Evolutionary conservation across 2,113 vertebrate species (phyloP), one percentile per base, ranked within the genome.

Genomic region (Heterocephalus glaber): DNA sequence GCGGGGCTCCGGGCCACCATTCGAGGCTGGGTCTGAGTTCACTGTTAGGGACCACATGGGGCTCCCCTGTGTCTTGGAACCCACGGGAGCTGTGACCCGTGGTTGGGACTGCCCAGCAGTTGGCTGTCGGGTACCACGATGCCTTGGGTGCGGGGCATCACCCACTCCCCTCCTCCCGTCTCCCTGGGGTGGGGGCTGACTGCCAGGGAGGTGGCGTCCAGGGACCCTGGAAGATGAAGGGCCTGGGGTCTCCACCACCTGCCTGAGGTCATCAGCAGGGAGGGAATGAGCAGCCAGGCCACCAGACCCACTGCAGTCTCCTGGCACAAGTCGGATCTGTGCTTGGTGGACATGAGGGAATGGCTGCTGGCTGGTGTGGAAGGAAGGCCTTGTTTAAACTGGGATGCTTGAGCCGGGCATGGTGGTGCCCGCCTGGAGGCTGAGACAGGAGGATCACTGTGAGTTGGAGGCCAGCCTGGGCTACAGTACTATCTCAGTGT

Each of bases 161-260:
- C 7, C 56, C 2, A 0, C 38, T 38, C 12, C 0, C 0, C 30
- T 13, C 26, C 0, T 28, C 20, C 26, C 1, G 0, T 47, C n/a
- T 33, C 19, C 20, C 35, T 12, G 26, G 63, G 54, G 17, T 30
- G 13, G 89, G 52, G 65, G 6, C 89, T 94, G 56, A 28, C 28
- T 74, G 68, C 11, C 47, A 65, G 70, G 65, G 38, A n/a, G 38
- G 24, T 13, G 0, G 1, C 17, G 13, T 30, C 7, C 28, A 11
- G 2, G 30, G 7, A n/a, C 2, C 3, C 0, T 54, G 20, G 47
- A 66, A 38, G 85, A 44, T 16, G 60, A 30, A 11, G 49, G 60
- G n/a, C 5, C 8, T 38, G 22, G 0, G 44, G 49, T 7, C 13
- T 16, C 11, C 2, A 20, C 65, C 22, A 3, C 26, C 54, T n/a